Evolutionary conservation across 2,797 vertebrate genomes (phyloP), one percentile per base, ranked within the genome.

Genomic region (Hypotaenidia philippensis): DNA sequence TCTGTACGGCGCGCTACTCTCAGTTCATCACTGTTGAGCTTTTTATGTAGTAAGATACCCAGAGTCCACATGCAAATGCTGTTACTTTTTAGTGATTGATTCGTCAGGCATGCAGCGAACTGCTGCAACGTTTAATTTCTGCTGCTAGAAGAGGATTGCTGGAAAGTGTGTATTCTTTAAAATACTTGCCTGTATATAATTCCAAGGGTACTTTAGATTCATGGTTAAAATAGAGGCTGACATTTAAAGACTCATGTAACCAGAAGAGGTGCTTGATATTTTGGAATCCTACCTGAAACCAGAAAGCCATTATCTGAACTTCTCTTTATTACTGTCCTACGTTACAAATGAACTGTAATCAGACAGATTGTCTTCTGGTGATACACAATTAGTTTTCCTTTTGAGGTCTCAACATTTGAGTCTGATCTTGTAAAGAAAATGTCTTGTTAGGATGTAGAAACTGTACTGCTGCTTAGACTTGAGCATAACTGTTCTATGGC

Each of bases 301-400:
- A 76, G 75, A 90, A 95, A 93, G 92, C 92, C 86, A 60, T 90
- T 92, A 26, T 76, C 92, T 96, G 92, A 95, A 80, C 75, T 82
- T 64, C 8, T 52, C 49, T 66, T 60, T 88, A 0, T 84, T 89
- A 29, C 3, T 87, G 81, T 82, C 68, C 68, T 74, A 2, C 3
- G 19, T 87, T 45, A 64, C 60, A 90, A 84, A 59, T 16, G 32
- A 80, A 20, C 49, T 86, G 65, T 27, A 40, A 36, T 78, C 76
- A 47, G 27, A 49, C 70, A 87, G 31, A 8, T 63, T 74, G 57
- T 71, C 66, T 53, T 63, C 52, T 77, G 77, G 38, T 81, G 65
- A 36, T 55, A 9, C 11, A 18, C 6, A 17, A 25, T 53, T 94
- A 21, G 20, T 50, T 83, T 81, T 91, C 69, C 65, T 89, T 65